Evolutionary conservation across 2,113 vertebrate genomes (phyloP), one percentile per base, ranked within the genome.

Genomic region (Eulemur macaco): DNA sequence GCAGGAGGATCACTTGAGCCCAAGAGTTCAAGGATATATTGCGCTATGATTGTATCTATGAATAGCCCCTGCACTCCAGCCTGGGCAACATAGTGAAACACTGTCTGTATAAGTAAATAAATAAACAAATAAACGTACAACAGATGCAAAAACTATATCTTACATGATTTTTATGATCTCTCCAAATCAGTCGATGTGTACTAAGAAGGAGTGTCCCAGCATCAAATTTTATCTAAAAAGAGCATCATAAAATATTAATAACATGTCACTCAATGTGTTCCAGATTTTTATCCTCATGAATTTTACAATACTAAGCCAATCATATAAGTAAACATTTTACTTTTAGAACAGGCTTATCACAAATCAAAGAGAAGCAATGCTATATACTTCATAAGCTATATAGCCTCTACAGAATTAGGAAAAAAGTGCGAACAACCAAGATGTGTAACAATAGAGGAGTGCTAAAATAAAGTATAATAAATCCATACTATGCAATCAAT

Each of bases 131-230:
- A 45, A 29, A 25, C 54, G 21, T 34, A 73, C 18, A 83, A 88
- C 17, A 88, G 27, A 77, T 47, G 14, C 27, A 52, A 45, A 86
- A 64, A 66, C 20, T 37, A 11, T 85, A 66, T 89, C 99, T 99
- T 98, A 99, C 99, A 95, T 99, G 99, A 97, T 99, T 99, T 98
- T 99, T 99, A 78, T 99, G 98, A 97, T 99, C 99, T 98, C 99
- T 99, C 99, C 99, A 99, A 77, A 99, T 99, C 56, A 99, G 96
- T 47, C 99, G 99, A 96, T 99, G 99, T 66, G 99, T 99, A 96
- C 99, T 99, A 89, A 99, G 98, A 42, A 99, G 98, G 80, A 99
- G 98, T 47, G 98, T 97, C 52, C 99, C 99, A 13, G 98, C 97
- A 95, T 99, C 99, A 50, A 99, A 98, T 96, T 99, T 99, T 58